Evolutionary conservation across 2,797 vertebrate species (phyloP).

Genomic region (Channa striata): DNA sequence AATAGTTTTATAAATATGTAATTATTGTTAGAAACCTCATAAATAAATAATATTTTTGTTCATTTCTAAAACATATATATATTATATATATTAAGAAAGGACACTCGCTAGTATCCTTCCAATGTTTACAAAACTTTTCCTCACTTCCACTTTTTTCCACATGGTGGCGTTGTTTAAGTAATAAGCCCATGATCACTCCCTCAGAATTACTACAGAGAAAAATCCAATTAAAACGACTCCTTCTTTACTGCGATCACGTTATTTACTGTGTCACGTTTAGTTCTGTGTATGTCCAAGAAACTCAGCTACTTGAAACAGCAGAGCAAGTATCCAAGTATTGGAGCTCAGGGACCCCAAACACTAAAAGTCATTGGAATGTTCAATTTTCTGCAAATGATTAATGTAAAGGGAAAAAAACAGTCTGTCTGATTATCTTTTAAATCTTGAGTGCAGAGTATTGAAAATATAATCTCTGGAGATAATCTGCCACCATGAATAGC

Average conservation of each 20-base stretch:
- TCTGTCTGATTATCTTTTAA: neutral
- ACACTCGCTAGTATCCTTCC: neutral
- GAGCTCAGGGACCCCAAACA: neutral
- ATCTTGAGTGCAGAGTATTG: neutral
- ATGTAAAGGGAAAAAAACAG: neutral
- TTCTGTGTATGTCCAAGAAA: slow-evolving; percentile 11
- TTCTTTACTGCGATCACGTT: slow-evolving; percentile 11
- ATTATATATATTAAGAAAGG: neutral
- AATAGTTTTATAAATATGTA: neutral
- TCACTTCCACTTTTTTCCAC: slow-evolving; percentile 27
- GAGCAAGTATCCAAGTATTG: neutral
- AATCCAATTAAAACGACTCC: slow-evolving; percentile 64
- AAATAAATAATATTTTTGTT: neutral
- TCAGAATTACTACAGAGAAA: slow-evolving; percentile 48
- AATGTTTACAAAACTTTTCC: slow-evolving; percentile 17
- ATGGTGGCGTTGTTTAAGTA: slow-evolving; percentile 44
- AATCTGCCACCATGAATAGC: neutral
- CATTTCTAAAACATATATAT: neutral
- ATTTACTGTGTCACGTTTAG: slow-evolving; percentile 34
- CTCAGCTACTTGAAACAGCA: neutral
- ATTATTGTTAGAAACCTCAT: neutral
- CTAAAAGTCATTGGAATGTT: neutral
- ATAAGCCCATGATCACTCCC: slow-evolving; percentile 20
- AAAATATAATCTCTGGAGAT: slow-evolving; percentile 1
- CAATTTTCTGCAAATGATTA: neutral